phyloP scores from a whole-genome alignment of 2,797 vertebrate genomes.

The Sebastes diaconus region DNA sequence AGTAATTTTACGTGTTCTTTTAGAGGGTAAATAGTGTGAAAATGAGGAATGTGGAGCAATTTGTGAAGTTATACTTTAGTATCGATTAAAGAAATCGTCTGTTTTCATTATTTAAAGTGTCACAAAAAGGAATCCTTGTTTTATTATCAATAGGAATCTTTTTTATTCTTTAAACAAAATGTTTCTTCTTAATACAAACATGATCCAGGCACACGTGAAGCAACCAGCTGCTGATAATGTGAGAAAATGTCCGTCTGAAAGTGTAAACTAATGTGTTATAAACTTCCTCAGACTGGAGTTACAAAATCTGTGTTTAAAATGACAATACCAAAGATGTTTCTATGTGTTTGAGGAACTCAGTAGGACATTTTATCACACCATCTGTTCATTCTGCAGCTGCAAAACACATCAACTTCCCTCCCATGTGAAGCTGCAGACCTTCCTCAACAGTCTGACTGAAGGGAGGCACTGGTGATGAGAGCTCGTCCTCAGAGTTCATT shows the following conservation, averaged over 20 bases:
- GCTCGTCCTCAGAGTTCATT: background rate
- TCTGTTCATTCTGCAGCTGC: background rate
- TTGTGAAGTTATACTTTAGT: too few species aligned
- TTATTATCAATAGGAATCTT: background rate
- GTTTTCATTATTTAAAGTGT: background rate
- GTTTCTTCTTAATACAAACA: conserved; percentile 4
- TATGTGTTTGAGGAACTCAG: too few species aligned
- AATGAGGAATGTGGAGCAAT: too few species aligned
- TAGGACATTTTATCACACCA: background rate
- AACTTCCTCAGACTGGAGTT: background rate
- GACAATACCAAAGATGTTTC: background rate
- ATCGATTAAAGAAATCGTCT: background rate
- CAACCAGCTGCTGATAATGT: background rate
- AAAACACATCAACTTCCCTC: background rate
- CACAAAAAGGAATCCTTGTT: background rate
- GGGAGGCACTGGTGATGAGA: background rate
- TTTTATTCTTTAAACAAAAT: conserved; percentile 32
- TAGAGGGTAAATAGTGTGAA: too few species aligned
- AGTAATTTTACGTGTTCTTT: too few species aligned
- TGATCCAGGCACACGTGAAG: background rate
- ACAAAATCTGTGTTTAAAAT: background rate
- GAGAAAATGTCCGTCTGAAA: background rate
- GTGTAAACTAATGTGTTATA: background rate
- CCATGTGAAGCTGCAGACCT: background rate
- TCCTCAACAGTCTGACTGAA: background rate